Conservation (phyloP, 2,797 vertebrate species). For the Danio choprae region DNA sequence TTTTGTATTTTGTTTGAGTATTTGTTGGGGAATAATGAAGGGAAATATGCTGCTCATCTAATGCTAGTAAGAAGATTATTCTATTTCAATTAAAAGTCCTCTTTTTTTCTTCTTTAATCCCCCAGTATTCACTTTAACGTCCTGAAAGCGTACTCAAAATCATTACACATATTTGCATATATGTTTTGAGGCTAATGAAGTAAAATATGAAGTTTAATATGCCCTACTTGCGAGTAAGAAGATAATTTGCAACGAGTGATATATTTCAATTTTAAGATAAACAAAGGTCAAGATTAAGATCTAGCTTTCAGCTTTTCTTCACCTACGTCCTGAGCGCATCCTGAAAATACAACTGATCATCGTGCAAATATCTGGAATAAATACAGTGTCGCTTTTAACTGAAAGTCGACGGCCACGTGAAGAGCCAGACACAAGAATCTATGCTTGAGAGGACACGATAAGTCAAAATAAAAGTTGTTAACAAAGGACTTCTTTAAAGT, state of each 20-base stretch:
- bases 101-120: background rate
- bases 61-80: background rate
- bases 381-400: background rate
- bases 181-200: too few species aligned
- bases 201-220: too few species aligned
- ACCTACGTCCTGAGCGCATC: background rate
- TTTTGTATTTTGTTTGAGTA: too few species aligned
- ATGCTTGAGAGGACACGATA: constrained; percentile 60
- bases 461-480: constrained; percentile 60
- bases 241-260: too few species aligned
- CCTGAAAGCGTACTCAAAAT: background rate
- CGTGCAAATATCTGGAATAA: background rate
- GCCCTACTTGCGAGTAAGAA: too few species aligned
- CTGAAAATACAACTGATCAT: constrained; percentile 12
- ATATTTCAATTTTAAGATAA: too few species aligned
- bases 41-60: background rate
- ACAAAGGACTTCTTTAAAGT: constrained; percentile 58
- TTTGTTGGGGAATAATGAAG: too few species aligned
- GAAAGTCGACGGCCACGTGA: constrained; percentile 18
- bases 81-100: background rate
- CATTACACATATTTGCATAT: too few species aligned
- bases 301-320: too few species aligned
- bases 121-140: background rate
- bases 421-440: constrained; percentile 46
- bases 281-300: too few species aligned